phyloP scores from a whole-genome alignment of 2,888 invertebrate genomes.

The Prenolepis imparis region DNA sequence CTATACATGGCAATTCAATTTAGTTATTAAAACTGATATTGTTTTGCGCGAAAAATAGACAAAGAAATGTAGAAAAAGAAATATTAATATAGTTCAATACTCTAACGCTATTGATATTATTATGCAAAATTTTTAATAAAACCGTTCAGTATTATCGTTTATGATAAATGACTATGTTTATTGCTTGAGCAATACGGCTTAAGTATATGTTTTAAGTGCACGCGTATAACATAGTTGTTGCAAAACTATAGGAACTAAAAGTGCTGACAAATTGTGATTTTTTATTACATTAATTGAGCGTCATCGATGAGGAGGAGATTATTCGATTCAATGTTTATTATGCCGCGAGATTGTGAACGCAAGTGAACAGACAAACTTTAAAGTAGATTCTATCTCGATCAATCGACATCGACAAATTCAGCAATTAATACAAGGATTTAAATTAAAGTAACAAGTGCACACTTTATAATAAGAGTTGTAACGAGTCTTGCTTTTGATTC shows the following conservation, averaged over 20 bases:
- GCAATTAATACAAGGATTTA: not conserved
- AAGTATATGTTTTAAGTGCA: conserved; percentile 2
- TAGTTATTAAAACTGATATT: not conserved
- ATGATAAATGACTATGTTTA: not conserved
- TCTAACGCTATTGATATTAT: conserved; percentile 15
- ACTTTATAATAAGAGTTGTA: not conserved
- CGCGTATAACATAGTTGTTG: not conserved
- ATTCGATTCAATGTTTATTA: not conserved
- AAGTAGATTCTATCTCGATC: not conserved
- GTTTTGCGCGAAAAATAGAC: not conserved
- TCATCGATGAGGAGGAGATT: not conserved
- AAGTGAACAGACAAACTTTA: not conserved
- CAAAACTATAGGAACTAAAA: conserved; percentile 27
- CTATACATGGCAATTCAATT: not conserved
- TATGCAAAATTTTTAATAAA: not conserved
- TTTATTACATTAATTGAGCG: conserved; percentile 13
- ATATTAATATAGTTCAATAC: not conserved
- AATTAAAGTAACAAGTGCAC: not conserved
- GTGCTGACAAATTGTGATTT: not conserved
- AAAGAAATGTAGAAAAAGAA: not conserved
- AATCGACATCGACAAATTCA: not conserved
- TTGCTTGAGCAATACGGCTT: conserved; percentile 2
- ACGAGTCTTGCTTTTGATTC: not conserved
- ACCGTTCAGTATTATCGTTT: not conserved
- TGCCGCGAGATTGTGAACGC: not conserved